Base-by-base conservation (phyloP, 2,888 invertebrate species). In the Andrena flavipes region DNA sequence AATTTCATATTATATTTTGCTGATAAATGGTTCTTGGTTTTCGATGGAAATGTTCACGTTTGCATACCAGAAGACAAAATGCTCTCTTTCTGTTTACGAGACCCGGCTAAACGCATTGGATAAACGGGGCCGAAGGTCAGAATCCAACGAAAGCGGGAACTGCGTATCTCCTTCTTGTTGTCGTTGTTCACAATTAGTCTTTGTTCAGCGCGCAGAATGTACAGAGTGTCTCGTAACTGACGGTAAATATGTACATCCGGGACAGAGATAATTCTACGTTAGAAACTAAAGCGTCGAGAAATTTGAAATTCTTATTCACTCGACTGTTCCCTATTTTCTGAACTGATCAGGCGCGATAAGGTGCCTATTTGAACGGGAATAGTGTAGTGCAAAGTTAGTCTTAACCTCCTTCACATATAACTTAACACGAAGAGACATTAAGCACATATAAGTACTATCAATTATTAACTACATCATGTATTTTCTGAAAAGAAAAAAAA, bases 81-180 rank as follows among this genome's bases (percentile, higher is more conserved):
- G 13, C n/a, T 20, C 13, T 35, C 2, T 5, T 29, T 13, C 49
- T 51, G 0, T 6, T 63, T 23, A 75, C n/a, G 33, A 1, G 74
- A 74, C 69, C 64, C 26, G 23, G 26, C 60, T 67, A 54, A 73
- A 67, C 62, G 63, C 26, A 35, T 49, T 8, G 59, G 56, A 81
- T 13, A 26, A 30, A 54, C 26, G 72, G 29, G 62, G 72, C 77
- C 69, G 64, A 82, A 76, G 82, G 72, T 82, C 67, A 70, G 42
- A 23, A 82, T 83, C 65, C 73, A 82, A 82, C 76, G 69, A 75
- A 82, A 77, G 68, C 49, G 26, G 54, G 76, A 69, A 72, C 82
- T 82, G 82, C 82, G 42, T 42, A 42, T 42, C 82, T 82, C 51
- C 48, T 72, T 49, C 77, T 73, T 69, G 72, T 82, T 76, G 23